Base-by-base conservation (phyloP, 2,113 vertebrate genomes). In the Sakesphorus luctuosus region DNA sequence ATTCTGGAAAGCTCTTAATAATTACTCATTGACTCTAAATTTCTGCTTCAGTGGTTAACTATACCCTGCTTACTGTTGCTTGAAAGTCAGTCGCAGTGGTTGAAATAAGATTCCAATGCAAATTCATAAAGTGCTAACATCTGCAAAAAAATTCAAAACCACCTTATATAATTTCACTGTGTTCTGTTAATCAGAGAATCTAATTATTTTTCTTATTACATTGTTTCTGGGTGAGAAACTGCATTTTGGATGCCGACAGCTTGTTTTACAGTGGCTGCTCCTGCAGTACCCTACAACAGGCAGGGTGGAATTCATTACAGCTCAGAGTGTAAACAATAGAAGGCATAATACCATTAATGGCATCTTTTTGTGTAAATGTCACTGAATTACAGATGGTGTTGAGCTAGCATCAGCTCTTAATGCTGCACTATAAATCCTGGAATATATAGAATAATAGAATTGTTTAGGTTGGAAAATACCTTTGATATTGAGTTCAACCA, bases 1-100 rank as follows among this genome's bases (percentile, higher is more conserved):
- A 98, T 98, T 98, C 97, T 98, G 94, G 97, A 98, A 98, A 98
- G 97, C 97, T 98, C 98, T 98, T 97, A 97, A 98, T 98, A 98
- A 98, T 98, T 98, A 98, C 98, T 97, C 98, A 97, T 97, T 97
- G 98, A 98, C 97, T 98, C 97, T 96, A 92, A 91, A 97, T 97
- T 98, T 98, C 97, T 98, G 98, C 98, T 98, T 97, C 94, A 78
- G 87, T 97, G 80, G 92, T 96, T 97, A 98, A 97, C 91, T 94
- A 97, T 96, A 96, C 82, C 94, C 82, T 95, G 95, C 95, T 96
- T 96, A 93, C 81, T 96, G 85, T 96, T 97, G 96, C 97, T 97
- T 98, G 97, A 98, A 98, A 98, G 97, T 98, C 97, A 97, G 96
- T 80, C 83, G 71, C 89, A 92, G 65, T 90, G 56, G 88, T 68